phyloP scores from a whole-genome alignment of 2,797 vertebrate genomes.

The Smutsia gigantea region DNA sequence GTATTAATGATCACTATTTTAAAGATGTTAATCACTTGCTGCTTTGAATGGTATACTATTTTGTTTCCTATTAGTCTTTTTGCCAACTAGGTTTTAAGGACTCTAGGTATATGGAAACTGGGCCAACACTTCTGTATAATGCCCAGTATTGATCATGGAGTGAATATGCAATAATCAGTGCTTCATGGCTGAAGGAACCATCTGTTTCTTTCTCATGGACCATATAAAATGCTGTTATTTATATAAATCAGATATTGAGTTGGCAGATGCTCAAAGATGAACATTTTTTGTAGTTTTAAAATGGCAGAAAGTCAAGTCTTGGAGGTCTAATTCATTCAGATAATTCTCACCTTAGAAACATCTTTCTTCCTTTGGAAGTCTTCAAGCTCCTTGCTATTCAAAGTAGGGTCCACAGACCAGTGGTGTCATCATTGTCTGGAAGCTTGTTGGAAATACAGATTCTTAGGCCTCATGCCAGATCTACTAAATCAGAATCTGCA shows the following conservation, averaged over 20 bases:
- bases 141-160: not conserved
- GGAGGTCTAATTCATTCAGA: not conserved
- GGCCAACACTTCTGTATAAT: not conserved
- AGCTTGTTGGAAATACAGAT: not conserved
- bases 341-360: not conserved
- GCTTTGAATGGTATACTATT: not conserved
- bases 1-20: too few species aligned
- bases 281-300: slow-evolving; percentile 29
- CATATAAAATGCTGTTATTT: slow-evolving; percentile 1
- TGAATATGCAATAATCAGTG: not conserved
- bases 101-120: not conserved
- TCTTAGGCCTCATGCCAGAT: not conserved
- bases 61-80: not conserved
- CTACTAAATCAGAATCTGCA: not conserved
- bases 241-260: slow-evolving; percentile 10
- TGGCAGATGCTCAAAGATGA: slow-evolving; percentile 28
- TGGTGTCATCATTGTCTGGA: not conserved
- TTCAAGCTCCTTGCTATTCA: not conserved
- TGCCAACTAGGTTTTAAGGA: not conserved
- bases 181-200: not conserved
- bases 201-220: not conserved
- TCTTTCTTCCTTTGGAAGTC: not conserved
- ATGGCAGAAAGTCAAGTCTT: slow-evolving; percentile 5
- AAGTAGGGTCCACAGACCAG: not conserved
- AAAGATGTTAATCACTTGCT: not conserved